phyloP scores from a whole-genome alignment of 2,797 vertebrate genomes.

The Caiman crocodilus region DNA sequence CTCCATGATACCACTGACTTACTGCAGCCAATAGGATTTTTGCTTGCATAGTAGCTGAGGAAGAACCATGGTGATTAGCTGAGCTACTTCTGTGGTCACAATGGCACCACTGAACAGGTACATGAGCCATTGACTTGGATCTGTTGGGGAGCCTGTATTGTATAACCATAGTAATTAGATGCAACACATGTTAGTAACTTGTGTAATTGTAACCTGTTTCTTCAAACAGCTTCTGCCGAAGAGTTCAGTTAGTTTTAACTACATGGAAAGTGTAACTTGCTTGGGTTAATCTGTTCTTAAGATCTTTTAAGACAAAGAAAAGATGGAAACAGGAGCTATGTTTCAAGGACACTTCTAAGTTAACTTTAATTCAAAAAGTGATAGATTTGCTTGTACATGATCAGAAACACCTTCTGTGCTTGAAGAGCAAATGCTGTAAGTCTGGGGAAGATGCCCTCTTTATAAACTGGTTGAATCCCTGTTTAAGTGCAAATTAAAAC shows the following conservation, averaged over 20 bases:
- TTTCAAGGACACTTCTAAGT: not conserved
- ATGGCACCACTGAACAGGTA: not conserved
- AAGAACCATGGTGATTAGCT: not conserved
- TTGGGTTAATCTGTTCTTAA: not conserved
- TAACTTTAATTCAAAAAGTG: not conserved
- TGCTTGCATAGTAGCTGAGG: slow-evolving; percentile 3
- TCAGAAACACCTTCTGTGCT: not conserved
- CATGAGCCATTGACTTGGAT: slow-evolving; percentile 34
- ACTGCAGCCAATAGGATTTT: slow-evolving; percentile 27
- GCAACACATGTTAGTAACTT: slow-evolving; percentile 25
- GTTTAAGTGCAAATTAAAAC: not conserved
- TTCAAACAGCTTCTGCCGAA: not conserved
- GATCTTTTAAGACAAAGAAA: not conserved
- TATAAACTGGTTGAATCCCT: not conserved
- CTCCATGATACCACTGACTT: not conserved
- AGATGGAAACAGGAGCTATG: not conserved
- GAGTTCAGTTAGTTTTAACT: not conserved
- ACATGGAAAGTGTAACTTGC: not conserved
- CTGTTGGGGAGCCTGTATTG: not conserved
- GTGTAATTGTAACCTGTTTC: not conserved
- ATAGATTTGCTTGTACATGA: not conserved
- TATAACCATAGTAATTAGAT: slow-evolving; percentile 10
- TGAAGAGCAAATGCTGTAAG: not conserved
- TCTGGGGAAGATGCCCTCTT: not conserved
- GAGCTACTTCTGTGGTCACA: not conserved